A percentile compares a stretch with the other conserved stretches of the same genome.
Evolutionary conservation across 2,888 invertebrate genomes (phyloP).

Genomic region (Syrphus vitripennis): DNA sequence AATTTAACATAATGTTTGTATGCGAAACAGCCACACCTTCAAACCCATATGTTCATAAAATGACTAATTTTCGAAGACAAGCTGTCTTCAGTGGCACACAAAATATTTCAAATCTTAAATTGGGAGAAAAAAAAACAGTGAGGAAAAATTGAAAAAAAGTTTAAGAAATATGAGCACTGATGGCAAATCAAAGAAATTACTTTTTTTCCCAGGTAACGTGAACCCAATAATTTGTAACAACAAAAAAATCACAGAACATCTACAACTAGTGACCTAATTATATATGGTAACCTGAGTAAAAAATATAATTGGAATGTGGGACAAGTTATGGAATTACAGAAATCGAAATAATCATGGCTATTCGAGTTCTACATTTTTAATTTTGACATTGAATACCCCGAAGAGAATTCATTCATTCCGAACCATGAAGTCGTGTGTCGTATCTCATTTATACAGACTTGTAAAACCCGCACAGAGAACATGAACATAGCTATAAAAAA

Average conservation of each 20-base stretch:
- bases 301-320: conserved; percentile 17
- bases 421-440: background rate
- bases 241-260: background rate
- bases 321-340: background rate
- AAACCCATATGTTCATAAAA: background rate
- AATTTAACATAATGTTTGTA: no score
- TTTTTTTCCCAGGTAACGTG: no score
- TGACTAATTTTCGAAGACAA: background rate
- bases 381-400: conserved; percentile 22
- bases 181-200: no score
- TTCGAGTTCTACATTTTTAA: conserved; percentile 28
- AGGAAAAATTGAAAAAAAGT: background rate
- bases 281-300: background rate
- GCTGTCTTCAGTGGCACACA: background rate
- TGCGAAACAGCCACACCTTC: background rate
- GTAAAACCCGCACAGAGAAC: background rate
- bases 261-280: conserved; percentile 28
- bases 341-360: conserved; percentile 13
- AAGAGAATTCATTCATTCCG: conserved; percentile 10
- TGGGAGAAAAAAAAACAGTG: background rate
- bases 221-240: background rate
- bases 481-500: conserved; percentile 24
- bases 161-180: no score
- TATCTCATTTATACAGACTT: background rate
- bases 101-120: background rate